These are phyloP conservation scores for Pomacea maculata DNA, from an alignment of 1,140 invertebrate genomes.

Conservation along the genomic window DNA sequence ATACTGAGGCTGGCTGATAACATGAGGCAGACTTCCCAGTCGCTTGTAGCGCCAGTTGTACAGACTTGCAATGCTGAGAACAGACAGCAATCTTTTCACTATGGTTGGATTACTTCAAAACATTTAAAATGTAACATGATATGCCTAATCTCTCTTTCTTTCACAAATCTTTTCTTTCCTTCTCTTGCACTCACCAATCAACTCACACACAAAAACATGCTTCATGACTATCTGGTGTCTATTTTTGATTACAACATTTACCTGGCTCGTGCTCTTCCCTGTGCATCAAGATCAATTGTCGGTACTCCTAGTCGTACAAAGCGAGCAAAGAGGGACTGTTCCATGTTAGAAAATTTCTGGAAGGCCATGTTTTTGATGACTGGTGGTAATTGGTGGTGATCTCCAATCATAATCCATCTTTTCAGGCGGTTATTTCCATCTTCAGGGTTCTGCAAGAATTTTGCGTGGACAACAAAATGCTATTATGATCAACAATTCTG, in stretches of 20 bases:
- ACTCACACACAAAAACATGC: too few relatives aligned
- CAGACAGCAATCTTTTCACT: slow-evolving; percentile 19
- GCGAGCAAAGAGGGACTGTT: slow-evolving; percentile 96
- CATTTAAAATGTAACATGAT: background rate
- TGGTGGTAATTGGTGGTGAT: slow-evolving; percentile 98
- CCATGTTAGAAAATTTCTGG: slow-evolving; percentile 99
- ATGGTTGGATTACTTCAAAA: too few relatives aligned
- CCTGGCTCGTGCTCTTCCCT: slow-evolving; percentile 91
- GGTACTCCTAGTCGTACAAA: slow-evolving; percentile 96
- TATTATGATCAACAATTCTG: too few relatives aligned
- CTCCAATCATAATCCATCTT: slow-evolving; percentile 99
- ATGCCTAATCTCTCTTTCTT: background rate
- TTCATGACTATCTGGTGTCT: too few relatives aligned
- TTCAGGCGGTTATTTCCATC: slow-evolving; percentile 96
- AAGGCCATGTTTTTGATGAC: slow-evolving; percentile 99
- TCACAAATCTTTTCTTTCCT: too few relatives aligned
- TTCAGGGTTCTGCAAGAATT: slow-evolving; percentile 79
- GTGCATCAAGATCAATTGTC: slow-evolving; percentile 95
- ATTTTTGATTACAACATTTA: slow-evolving; percentile 12
- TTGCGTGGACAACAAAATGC: background rate
- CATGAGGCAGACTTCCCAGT: slow-evolving; percentile 91
- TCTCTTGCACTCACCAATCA: too few relatives aligned
- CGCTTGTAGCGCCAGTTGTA: slow-evolving; percentile 99
- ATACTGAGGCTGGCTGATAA: slow-evolving; percentile 85
- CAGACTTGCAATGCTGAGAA: slow-evolving; percentile 85